Evolutionary conservation across 2,113 vertebrate species (phyloP).

Genomic region (Aegypius monachus): DNA sequence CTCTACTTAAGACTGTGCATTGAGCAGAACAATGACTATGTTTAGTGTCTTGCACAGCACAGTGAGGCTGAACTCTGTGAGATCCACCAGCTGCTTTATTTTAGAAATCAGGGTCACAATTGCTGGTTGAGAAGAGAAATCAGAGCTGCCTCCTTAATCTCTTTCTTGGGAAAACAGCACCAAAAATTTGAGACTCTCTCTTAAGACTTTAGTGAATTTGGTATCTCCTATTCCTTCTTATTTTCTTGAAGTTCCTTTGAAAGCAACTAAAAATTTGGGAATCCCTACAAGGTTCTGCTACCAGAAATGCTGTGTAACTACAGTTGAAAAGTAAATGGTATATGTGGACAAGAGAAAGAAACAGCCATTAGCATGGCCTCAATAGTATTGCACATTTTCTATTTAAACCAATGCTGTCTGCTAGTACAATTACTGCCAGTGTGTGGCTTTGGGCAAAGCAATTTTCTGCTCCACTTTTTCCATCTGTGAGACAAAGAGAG

Average conservation of each 20-base stretch:
- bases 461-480: constrained; percentile 66
- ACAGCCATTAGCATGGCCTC: neutral
- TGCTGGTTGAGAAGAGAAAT: neutral
- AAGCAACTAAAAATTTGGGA: neutral
- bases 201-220: neutral
- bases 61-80: neutral
- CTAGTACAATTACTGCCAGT: constrained; percentile 35
- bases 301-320: neutral
- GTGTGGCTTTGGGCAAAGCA: constrained; percentile 34
- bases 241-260: neutral
- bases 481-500: constrained; percentile 26
- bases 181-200: neutral
- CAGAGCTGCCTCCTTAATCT: neutral
- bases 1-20: neutral
- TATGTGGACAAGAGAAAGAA: neutral
- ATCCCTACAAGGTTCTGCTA: neutral
- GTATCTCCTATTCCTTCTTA: neutral
- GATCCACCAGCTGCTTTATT: neutral
- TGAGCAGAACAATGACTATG: neutral
- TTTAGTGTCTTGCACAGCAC: neutral
- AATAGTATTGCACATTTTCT: neutral
- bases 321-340: neutral
- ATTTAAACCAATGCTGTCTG: neutral
- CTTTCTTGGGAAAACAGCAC: neutral
- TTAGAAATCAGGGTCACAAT: neutral